These are phyloP conservation scores for Acleris literana DNA, from an alignment of 2,888 invertebrate genomes.

Conservation along the genomic window DNA sequence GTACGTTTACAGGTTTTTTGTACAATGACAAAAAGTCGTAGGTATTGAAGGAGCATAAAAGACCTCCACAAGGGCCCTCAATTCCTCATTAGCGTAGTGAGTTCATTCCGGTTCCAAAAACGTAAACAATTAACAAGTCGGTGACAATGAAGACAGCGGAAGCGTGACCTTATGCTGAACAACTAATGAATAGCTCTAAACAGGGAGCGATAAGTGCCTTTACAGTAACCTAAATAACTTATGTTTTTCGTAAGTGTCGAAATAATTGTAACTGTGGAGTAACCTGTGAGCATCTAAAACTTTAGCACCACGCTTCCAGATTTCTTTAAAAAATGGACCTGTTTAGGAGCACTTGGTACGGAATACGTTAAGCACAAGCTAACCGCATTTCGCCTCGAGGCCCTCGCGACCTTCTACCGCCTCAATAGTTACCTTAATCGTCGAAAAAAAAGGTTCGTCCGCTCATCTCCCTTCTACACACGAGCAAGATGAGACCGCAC, in stretches of 20 bases:
- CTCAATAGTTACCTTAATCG: slow-evolving; percentile 39
- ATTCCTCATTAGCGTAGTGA: slow-evolving; percentile 20
- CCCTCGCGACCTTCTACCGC: slow-evolving; percentile 30
- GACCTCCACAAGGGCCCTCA: slow-evolving; percentile 11
- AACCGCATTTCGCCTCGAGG: slow-evolving; percentile 28
- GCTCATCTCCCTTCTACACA: slow-evolving; percentile 48
- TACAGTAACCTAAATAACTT: slow-evolving; percentile 21
- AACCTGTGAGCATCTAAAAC: slow-evolving; percentile 15
- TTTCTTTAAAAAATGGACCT: too few species aligned
- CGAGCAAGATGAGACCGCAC: slow-evolving; percentile 45
- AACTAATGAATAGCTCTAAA: slow-evolving; percentile 19
- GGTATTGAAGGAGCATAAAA: not conserved
- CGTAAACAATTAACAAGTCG: slow-evolving; percentile 35
- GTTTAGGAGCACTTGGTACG: too few species aligned
- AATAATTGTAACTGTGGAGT: slow-evolving; percentile 23
- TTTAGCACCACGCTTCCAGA: too few species aligned
- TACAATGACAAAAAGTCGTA: not conserved
- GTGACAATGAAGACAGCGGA: slow-evolving; percentile 34
- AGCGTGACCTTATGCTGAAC: slow-evolving; percentile 31
- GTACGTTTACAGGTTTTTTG: not conserved
- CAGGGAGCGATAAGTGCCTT: slow-evolving; percentile 16
- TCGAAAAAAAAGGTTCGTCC: slow-evolving; percentile 38
- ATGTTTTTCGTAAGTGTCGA: slow-evolving; percentile 16
- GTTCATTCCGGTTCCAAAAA: slow-evolving; percentile 33
- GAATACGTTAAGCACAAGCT: slow-evolving; percentile 6